phyloP scores from a whole-genome alignment of 2,888 invertebrate species.

The Apeira syringaria region DNA sequence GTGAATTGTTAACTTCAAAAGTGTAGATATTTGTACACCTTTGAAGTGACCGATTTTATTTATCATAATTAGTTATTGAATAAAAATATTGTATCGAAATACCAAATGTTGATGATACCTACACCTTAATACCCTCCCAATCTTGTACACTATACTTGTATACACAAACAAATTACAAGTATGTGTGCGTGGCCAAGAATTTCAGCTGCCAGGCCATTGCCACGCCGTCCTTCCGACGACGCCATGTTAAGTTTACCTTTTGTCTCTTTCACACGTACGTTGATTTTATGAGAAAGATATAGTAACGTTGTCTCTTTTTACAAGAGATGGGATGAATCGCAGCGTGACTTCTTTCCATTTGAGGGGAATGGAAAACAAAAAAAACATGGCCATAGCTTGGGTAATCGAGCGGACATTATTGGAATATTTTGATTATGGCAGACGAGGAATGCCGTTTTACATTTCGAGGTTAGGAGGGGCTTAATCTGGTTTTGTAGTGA shows the following conservation, averaged over 20 bases:
- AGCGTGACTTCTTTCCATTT: constrained; percentile 66
- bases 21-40: too few relatives aligned
- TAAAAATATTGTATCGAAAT: too few relatives aligned
- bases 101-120: constrained; percentile 49
- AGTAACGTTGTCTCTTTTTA: constrained; percentile 51
- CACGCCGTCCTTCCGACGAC: constrained; percentile 60
- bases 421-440: constrained; percentile 46
- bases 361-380: constrained; percentile 66
- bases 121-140: constrained; percentile 52
- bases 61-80: too few relatives aligned
- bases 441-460: constrained; percentile 21
- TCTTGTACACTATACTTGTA: constrained; percentile 48
- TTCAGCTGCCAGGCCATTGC: constrained; percentile 55
- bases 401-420: constrained; percentile 41
- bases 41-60: too few relatives aligned
- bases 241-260: constrained; percentile 70
- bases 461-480: constrained; percentile 21
- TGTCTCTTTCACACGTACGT: constrained; percentile 48
- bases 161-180: constrained; percentile 46
- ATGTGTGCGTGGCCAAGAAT: constrained; percentile 63
- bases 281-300: constrained; percentile 42
- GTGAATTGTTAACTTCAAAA: too few relatives aligned
- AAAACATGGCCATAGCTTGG: constrained; percentile 48
- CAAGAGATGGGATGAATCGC: constrained; percentile 46
- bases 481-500: constrained; percentile 19